Evolutionary conservation across 2,113 vertebrate genomes (phyloP).

Genomic region (Cheirogaleus medius): DNA sequence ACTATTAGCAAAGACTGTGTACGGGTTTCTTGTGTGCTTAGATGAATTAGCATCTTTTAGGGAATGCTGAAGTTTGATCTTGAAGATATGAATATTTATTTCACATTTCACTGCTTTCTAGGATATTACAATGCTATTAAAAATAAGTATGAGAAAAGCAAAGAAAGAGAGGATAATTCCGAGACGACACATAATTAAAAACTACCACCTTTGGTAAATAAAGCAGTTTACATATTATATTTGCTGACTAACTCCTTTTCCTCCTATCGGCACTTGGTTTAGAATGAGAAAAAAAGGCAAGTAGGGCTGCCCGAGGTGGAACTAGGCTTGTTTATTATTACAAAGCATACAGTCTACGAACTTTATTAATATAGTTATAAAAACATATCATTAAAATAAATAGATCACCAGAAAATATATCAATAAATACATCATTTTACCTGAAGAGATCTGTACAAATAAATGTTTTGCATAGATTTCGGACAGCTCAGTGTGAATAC

Average conservation of each 20-base stretch:
- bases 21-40: not conserved
- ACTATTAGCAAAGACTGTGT: not conserved
- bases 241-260: not conserved
- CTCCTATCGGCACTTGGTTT: not conserved
- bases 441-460: constrained; percentile 3
- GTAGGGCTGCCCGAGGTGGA: not conserved
- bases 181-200: not conserved
- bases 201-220: not conserved
- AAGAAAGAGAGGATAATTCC: not conserved
- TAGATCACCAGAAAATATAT: not conserved
- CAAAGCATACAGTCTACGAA: constrained; percentile 23
- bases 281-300: constrained; percentile 12
- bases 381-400: not conserved
- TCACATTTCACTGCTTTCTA: not conserved
- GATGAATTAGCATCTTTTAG: not conserved
- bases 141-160: not conserved
- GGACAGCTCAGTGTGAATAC: not conserved
- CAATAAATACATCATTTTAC: constrained; percentile 54
- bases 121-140: not conserved
- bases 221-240: not conserved
- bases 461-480: constrained; percentile 76
- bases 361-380: constrained; percentile 25
- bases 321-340: constrained; percentile 72
- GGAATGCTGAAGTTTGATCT: not conserved
- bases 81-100: not conserved